These are phyloP conservation scores for Neoarius graeffei DNA, from an alignment of 2,113 vertebrate species.

Conservation along the genomic window DNA sequence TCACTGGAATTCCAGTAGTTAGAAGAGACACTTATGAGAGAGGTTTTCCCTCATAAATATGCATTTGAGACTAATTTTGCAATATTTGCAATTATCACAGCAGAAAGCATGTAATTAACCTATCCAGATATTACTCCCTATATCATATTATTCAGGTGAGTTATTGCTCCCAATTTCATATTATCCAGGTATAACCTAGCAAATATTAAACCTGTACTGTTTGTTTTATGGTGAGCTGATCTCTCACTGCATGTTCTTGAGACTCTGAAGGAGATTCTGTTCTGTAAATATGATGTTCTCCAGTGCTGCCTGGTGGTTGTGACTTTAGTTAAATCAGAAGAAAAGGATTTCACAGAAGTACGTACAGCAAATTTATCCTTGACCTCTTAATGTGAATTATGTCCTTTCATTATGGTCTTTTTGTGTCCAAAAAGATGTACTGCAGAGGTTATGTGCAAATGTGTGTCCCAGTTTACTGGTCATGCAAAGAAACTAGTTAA, in stretches of 20 bases:
- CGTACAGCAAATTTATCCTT: neutral
- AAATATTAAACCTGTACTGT: conserved; percentile 46
- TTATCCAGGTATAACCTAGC: conserved; percentile 38
- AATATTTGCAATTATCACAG: conserved; percentile 30
- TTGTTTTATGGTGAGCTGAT: conserved; percentile 34
- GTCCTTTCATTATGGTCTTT: neutral
- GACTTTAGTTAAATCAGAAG: conserved; percentile 16
- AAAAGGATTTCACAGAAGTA: neutral
- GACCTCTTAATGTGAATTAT: conserved; percentile 12
- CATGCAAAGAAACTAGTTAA: neutral
- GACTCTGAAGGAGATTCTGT: conserved; percentile 11
- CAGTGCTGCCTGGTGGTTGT: neutral
- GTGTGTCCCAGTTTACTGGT: conserved; percentile 4
- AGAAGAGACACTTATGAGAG: neutral
- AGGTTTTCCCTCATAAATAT: neutral
- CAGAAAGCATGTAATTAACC: conserved; percentile 34
- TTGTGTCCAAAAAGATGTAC: neutral
- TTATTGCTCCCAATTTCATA: conserved; percentile 19
- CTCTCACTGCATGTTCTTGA: neutral
- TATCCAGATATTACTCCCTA: conserved; percentile 1
- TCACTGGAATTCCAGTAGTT: neutral
- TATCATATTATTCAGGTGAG: neutral
- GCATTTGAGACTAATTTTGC: conserved; percentile 31
- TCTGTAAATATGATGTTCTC: conserved; percentile 30
- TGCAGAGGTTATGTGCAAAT: conserved; percentile 6